Evolutionary conservation across 2,888 invertebrate species (phyloP).

Genomic region (Penaeus monodon): DNA sequence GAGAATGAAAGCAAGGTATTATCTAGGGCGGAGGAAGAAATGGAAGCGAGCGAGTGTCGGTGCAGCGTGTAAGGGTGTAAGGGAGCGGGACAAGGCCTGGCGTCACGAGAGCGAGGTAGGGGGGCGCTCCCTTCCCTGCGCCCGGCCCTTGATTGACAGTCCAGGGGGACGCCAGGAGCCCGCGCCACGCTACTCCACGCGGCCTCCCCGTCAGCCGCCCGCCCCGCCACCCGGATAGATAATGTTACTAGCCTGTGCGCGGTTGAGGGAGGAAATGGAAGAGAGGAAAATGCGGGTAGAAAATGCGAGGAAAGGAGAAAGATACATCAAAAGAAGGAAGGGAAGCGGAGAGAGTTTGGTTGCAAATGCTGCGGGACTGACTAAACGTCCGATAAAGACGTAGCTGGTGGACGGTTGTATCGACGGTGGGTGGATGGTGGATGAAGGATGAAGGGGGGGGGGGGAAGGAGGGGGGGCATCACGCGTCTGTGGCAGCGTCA

Average conservation of each 20-base stretch:
- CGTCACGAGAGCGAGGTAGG: neutral
- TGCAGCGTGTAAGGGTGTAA: neutral
- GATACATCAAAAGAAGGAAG: neutral
- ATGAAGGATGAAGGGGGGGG: neutral
- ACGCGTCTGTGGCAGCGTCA: no score
- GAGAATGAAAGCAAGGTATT: no score
- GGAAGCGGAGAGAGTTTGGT: neutral
- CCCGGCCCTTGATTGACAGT: no score
- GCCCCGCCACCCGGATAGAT: no score
- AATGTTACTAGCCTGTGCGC: no score
- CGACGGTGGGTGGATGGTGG: neutral
- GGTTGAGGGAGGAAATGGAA: neutral
- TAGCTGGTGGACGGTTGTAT: neutral
- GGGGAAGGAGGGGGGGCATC: neutral
- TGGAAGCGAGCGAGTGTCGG: neutral
- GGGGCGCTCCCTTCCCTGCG: no score
- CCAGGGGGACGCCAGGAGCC: no score
- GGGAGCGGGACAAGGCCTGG: neutral
- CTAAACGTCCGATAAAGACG: neutral
- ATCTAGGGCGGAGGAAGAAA: no score
- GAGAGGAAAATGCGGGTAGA: neutral
- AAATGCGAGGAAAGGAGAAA: neutral
- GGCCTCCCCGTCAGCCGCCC: no score
- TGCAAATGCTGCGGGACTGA: no score
- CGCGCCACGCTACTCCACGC: no score